These are phyloP conservation scores for Platyrinchus mystaceus DNA, from an alignment of 2,797 vertebrate species.

Conservation along the genomic window DNA sequence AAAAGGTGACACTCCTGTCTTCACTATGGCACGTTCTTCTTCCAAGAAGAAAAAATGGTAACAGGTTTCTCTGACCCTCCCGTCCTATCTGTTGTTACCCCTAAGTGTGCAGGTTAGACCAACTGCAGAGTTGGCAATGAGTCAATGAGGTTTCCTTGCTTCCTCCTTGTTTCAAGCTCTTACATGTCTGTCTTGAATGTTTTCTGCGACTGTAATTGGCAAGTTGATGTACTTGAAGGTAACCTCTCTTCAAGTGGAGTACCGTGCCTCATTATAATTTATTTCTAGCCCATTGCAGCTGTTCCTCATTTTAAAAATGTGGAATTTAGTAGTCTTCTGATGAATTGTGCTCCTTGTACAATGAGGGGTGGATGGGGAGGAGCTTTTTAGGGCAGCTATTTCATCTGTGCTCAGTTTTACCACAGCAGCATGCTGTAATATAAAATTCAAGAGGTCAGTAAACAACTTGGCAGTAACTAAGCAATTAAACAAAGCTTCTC, in stretches of 20 bases:
- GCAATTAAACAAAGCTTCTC: background rate
- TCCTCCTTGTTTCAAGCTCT: background rate
- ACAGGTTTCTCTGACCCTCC: background rate
- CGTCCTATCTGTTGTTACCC: background rate
- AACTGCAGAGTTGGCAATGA: background rate
- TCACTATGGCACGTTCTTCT: background rate
- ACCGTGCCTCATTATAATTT: background rate
- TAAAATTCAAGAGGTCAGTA: constrained; percentile 49
- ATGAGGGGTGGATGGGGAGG: too few relatives aligned
- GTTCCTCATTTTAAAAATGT: background rate
- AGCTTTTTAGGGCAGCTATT: background rate
- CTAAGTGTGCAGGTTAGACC: fast-evolving
- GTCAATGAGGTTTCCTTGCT: background rate
- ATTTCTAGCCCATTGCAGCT: background rate
- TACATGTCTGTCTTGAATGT: background rate
- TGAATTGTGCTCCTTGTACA: background rate
- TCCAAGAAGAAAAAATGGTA: background rate
- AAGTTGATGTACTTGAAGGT: background rate
- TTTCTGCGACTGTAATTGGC: background rate
- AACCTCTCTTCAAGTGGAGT: background rate
- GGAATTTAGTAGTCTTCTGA: background rate
- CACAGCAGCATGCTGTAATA: background rate
- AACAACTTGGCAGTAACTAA: background rate
- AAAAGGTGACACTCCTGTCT: background rate
- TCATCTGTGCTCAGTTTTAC: background rate